A percentile compares a stretch with the other conserved stretches of the same genome.
phyloP scores from a whole-genome alignment of 2,888 invertebrate species.

The Dryococelus australis region DNA sequence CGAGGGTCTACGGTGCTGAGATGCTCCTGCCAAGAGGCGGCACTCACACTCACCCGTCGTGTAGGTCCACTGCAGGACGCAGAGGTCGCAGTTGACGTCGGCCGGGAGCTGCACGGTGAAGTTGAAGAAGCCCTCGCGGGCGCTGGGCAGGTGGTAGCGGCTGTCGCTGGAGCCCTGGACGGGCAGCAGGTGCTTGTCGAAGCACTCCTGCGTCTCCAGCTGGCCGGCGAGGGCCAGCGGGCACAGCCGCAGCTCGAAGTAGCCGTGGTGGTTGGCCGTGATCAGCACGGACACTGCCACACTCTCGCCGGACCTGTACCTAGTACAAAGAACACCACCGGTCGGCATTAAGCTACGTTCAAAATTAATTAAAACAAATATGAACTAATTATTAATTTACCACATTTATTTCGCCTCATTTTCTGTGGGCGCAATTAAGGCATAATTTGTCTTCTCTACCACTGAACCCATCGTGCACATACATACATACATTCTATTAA shows the following conservation, averaged over 20 bases:
- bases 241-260: slow-evolving; percentile 52
- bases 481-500: neutral
- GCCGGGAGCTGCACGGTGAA: slow-evolving; percentile 43
- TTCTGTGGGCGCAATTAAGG: no score
- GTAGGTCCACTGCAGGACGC: slow-evolving; percentile 49
- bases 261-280: slow-evolving; percentile 58
- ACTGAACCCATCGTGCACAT: no score
- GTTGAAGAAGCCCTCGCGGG: slow-evolving; percentile 29
- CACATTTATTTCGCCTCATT: no score
- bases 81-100: slow-evolving; percentile 45
- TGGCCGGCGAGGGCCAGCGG: slow-evolving; percentile 44
- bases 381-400: no score
- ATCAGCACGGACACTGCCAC: slow-evolving; percentile 54
- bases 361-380: neutral
- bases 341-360: neutral
- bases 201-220: slow-evolving; percentile 53
- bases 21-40: no score
- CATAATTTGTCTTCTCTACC: no score
- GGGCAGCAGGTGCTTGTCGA: slow-evolving; percentile 47
- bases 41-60: slow-evolving; percentile 35
- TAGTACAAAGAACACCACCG: neutral
- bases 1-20: no score
- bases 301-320: slow-evolving; percentile 54
- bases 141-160: slow-evolving; percentile 45
- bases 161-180: slow-evolving; percentile 51